Base-by-base conservation (phyloP, 2,888 invertebrate species). In the Monochamus alternatus region DNA sequence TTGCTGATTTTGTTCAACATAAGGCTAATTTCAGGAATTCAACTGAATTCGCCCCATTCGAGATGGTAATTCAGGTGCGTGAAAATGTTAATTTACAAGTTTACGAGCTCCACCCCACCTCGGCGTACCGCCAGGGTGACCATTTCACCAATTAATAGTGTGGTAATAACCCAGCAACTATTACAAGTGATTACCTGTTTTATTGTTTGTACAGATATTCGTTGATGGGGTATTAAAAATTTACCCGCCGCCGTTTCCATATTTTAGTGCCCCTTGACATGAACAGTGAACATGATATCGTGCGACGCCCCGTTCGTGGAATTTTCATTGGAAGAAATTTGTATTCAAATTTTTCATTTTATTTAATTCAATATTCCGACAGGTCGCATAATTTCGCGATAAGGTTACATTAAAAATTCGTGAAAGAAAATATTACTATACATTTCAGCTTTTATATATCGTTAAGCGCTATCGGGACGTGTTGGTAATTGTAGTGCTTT, bases 171-270 rank as follows among this genome's bases (percentile, higher is more conserved):
- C 76, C 64, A 73, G 55, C 76, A 62, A 73, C 78, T 75, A 77
- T 75, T 75, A 80, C 69, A 78, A 80, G 76, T 76, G 80, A 82
- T 82, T 82, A 79, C 80, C 75, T 79, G 82, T 82, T 82, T 82
- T 82, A 82, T 82, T 77, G 82, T 81, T 82, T 77, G 80, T 76
- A 76, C 73, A 78, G 76, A 80, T 80, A 80, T 78, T 80, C 69
- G 70, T 76, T 77, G 77, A 78, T 78, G 80, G 75, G 78, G 80
- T 78, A 80, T 80, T 80, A 80, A 80, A 80, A 80, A 76, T 77
- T 75, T 77, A 78, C 76, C 75, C 75, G 70, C 76, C 59, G 75
- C 74, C 72, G 74, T 52, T 69, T 76, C 74, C 75, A 59, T 66
- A 66, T 76, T 78, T 80, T 80, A 80, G 76, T 73, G 62, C 76